These are phyloP conservation scores for Rhinella marina DNA, from an alignment of 2,797 vertebrate species.

Conservation along the genomic window DNA sequence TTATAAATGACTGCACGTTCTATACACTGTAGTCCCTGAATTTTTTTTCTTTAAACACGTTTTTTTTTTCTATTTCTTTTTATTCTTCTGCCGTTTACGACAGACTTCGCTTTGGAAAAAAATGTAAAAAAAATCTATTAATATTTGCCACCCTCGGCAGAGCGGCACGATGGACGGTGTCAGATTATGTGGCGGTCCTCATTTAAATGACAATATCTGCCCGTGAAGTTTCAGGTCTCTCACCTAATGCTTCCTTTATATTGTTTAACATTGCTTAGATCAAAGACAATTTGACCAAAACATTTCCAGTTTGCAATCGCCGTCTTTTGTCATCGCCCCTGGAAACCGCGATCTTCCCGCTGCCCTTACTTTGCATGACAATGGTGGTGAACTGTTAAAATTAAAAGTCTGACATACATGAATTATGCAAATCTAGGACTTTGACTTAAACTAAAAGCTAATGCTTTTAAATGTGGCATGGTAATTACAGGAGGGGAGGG, in stretches of 20 bases:
- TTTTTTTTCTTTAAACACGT: constrained; percentile 8
- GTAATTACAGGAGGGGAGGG: constrained; percentile 30
- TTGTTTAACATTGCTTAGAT: constrained; percentile 61
- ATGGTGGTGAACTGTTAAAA: constrained; percentile 58
- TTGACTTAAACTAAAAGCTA: constrained; percentile 58
- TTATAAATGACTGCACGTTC: background rate
- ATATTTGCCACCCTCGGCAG: constrained; percentile 53
- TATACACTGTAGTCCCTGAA: background rate
- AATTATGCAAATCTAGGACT: constrained; percentile 10
- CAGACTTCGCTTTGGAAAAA: constrained; percentile 14
- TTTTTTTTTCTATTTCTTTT: background rate
- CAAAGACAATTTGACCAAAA: constrained; percentile 62
- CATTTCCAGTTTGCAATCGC: constrained; percentile 48
- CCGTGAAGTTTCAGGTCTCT: constrained; percentile 39
- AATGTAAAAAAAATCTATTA: constrained; percentile 50
- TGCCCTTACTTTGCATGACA: constrained; percentile 60
- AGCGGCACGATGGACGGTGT: constrained; percentile 44
- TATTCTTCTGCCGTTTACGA: constrained; percentile 1
- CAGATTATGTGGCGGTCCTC: constrained; percentile 42
- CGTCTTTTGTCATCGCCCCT: constrained; percentile 52
- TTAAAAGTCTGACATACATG: constrained; percentile 57
- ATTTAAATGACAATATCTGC: constrained; percentile 58
- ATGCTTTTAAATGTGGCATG: constrained; percentile 42
- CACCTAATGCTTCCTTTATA: constrained; percentile 54
- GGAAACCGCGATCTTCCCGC: constrained; percentile 38